Evolutionary conservation across 2,888 invertebrate genomes (phyloP).

Genomic region (Ariolimax columbianus): DNA sequence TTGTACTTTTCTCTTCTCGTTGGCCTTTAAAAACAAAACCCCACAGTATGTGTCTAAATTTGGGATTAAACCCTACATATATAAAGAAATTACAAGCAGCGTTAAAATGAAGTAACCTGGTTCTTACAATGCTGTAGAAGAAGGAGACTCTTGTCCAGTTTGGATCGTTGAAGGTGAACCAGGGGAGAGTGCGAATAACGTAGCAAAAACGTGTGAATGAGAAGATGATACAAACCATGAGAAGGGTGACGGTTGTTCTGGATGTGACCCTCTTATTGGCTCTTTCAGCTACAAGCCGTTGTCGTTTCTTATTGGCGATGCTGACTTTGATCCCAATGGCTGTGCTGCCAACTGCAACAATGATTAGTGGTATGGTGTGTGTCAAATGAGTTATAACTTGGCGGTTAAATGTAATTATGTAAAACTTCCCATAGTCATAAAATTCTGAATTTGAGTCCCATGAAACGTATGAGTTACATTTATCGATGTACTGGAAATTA

Average conservation of each 20-base stretch:
- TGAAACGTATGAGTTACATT: neutral
- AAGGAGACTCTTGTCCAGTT: neutral
- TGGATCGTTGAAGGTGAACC: neutral
- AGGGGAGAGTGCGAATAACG: neutral
- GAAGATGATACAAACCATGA: neutral
- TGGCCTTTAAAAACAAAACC: neutral
- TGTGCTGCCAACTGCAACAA: neutral
- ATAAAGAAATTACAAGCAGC: slow-evolving; percentile 7
- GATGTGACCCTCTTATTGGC: neutral
- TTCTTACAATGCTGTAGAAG: neutral
- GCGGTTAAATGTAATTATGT: neutral
- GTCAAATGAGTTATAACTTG: neutral
- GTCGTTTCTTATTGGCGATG: neutral
- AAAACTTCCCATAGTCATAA: neutral
- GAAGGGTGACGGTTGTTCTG: neutral
- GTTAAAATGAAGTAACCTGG: neutral
- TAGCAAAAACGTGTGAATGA: neutral
- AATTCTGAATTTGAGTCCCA: neutral
- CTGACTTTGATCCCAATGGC: neutral
- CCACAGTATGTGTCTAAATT: neutral
- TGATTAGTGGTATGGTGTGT: neutral
- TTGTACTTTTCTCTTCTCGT: neutral
- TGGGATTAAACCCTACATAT: neutral
- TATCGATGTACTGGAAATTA: neutral
- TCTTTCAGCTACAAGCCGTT: neutral